These are phyloP conservation scores for Labeo catla DNA, from an alignment of 2,113 vertebrate genomes.

Conservation along the genomic window DNA sequence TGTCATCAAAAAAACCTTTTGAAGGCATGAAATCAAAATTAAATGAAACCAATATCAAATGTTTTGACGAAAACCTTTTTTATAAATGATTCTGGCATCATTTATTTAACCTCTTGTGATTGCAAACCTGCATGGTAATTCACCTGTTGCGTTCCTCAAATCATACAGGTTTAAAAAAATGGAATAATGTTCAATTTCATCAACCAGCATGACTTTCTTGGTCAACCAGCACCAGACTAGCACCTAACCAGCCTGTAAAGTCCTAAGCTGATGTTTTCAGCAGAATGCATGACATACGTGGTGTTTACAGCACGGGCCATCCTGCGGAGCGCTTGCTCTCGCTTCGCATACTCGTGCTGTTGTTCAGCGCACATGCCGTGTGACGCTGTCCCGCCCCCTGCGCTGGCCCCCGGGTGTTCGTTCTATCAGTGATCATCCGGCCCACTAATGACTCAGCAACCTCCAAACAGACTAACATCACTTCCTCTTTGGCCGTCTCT, in stretches of 20 bases:
- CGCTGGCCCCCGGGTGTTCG: slow-evolving; percentile 67
- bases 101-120: background rate
- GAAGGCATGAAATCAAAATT: no score
- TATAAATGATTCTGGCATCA: background rate
- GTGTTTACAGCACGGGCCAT: slow-evolving; percentile 17
- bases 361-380: slow-evolving; percentile 30
- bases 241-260: background rate
- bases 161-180: background rate
- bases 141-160: background rate
- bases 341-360: background rate
- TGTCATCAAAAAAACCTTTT: background rate
- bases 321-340: background rate
- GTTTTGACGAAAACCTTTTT: no score
- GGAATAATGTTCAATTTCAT: background rate
- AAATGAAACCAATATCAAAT: no score
- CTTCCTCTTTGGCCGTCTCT: slow-evolving; percentile 63
- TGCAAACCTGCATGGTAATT: background rate
- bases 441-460: slow-evolving; percentile 87
- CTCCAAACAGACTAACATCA: slow-evolving; percentile 41
- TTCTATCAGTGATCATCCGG: slow-evolving; percentile 81
- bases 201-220: background rate
- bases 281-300: background rate
- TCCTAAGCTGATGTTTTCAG: background rate
- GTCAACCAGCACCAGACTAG: background rate
- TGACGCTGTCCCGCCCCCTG: slow-evolving; percentile 63